phyloP scores from a whole-genome alignment of 2,797 vertebrate species.

The Spinus olivaceus region DNA sequence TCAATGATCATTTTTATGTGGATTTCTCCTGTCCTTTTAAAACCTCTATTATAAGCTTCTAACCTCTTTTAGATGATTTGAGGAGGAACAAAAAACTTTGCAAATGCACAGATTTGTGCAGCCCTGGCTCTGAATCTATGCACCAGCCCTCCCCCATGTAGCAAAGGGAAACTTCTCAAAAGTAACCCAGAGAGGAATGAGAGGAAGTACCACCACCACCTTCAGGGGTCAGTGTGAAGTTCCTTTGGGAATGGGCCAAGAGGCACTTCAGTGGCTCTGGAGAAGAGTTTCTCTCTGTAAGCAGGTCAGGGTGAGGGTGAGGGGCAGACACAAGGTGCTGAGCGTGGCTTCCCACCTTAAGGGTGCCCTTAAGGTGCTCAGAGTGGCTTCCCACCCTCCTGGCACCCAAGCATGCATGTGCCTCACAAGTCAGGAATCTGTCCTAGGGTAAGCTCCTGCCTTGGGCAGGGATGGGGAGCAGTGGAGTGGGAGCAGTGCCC shows the following conservation, averaged over 20 bases:
- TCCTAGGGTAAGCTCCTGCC: background rate
- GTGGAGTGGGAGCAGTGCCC: background rate
- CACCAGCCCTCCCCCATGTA: background rate
- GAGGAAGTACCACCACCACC: background rate
- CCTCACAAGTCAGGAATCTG: background rate
- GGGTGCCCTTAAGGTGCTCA: background rate
- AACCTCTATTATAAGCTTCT: background rate
- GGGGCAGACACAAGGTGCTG: background rate
- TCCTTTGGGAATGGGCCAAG: background rate
- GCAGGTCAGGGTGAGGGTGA: background rate
- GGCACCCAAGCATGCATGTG: background rate
- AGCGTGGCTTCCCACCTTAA: no score
- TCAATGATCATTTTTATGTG: background rate
- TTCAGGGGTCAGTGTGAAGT: accelerated
- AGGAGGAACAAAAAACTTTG: background rate
- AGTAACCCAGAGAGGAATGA: background rate
- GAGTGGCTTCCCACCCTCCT: background rate
- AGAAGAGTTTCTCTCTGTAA: background rate
- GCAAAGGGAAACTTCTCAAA: background rate
- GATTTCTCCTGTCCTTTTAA: background rate
- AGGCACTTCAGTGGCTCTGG: background rate
- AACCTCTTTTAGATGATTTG: background rate
- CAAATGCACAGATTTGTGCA: background rate
- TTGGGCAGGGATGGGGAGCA: background rate
- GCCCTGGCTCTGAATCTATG: background rate